phyloP scores from a whole-genome alignment of 2,113 vertebrate genomes.

The Saccopteryx leptura region DNA sequence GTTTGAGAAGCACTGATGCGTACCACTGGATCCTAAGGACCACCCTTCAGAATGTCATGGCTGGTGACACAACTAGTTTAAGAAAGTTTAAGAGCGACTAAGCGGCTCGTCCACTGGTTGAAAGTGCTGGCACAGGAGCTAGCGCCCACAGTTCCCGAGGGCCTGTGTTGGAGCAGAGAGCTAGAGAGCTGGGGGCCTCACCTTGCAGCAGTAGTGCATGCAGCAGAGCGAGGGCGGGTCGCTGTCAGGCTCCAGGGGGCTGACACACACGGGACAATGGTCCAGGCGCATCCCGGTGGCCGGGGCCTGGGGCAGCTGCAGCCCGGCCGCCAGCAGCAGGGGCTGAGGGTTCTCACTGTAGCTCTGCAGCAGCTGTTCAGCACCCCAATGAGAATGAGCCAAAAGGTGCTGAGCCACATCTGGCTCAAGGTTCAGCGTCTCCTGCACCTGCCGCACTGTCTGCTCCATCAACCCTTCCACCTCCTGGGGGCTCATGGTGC shows the following conservation, averaged over 20 bases:
- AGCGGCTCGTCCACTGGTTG: not conserved
- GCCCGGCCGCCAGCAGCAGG: conserved; percentile 92
- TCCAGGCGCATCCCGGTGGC: conserved; percentile 81
- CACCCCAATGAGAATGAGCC: conserved; percentile 95
- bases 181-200: conserved; percentile 74
- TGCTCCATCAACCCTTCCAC: conserved; percentile 94
- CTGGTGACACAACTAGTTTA: not conserved
- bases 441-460: conserved; percentile 93
- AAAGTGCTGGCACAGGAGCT: not conserved
- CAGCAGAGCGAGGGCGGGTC: conserved; percentile 93
- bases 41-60: not conserved
- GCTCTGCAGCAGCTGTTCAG: conserved; percentile 94
- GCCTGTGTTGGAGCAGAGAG: not conserved
- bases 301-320: conserved; percentile 90
- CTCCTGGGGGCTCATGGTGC: conserved; percentile 96
- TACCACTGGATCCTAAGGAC: not conserved
- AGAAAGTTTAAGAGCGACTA: not conserved
- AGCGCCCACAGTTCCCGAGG: not conserved
- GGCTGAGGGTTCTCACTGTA: conserved; percentile 93
- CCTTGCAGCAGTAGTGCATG: conserved; percentile 97
- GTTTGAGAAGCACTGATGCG: not conserved
- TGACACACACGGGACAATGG: conserved; percentile 95
- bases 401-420: conserved; percentile 95
- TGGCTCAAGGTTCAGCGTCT: conserved; percentile 91
- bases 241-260: conserved; percentile 86